Conservation (phyloP, 2,113 vertebrate genomes). For the Lepus europaeus region DNA sequence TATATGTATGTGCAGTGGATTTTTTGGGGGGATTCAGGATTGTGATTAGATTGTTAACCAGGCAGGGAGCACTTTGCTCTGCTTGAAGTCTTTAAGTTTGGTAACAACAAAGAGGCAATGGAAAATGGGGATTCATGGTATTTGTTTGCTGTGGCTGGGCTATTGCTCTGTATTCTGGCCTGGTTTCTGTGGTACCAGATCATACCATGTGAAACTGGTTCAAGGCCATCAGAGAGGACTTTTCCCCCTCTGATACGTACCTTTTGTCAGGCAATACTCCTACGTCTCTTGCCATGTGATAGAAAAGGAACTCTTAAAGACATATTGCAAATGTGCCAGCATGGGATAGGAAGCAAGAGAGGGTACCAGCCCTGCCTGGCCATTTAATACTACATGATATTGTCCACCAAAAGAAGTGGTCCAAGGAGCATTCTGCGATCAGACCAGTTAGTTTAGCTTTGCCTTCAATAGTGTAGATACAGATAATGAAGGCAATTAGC, state of each 20-base stretch:
- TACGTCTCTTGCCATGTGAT: neutral
- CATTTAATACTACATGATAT: neutral
- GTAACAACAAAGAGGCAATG: neutral
- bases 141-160: neutral
- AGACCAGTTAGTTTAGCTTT: neutral
- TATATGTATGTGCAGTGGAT: too few species aligned
- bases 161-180: neutral
- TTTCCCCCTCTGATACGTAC: neutral
- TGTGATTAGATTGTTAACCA: neutral
- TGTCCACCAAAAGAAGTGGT: neutral
- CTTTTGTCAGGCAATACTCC: neutral
- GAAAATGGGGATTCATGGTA: neutral
- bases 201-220: neutral
- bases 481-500: neutral
- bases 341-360: neutral
- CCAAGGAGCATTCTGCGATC: neutral
- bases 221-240: neutral
- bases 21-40: neutral
- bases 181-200: neutral
- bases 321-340: neutral
- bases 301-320: slow-evolving; percentile 3
- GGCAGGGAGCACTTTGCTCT: neutral
- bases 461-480: neutral
- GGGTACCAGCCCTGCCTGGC: neutral
- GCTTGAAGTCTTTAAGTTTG: neutral